Evolutionary conservation across 1,140 invertebrate species (phyloP), one percentile per base, ranked within the genome.

Genomic region (Polyergus mexicanus): DNA sequence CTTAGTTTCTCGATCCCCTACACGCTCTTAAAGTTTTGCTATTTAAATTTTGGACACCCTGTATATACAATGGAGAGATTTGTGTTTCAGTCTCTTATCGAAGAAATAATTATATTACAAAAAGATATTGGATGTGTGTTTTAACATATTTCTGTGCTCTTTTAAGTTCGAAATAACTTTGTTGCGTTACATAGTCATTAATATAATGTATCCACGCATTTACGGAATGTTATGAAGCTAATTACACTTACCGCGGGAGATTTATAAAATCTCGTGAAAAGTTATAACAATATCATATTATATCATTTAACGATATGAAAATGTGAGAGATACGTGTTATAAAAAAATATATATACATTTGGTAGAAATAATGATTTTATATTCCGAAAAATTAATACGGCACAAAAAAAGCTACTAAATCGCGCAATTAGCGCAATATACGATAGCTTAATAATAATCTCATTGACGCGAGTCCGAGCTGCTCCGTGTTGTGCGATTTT

Each of bases 371-470:
- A 83, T 74, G 44, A 60, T 60, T 32, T 60, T 72, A 72, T 83
- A 32, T 38, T 38, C 19, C 78, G 6, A 74, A 51, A 51, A 83
- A 83, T 72, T 41, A 74, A 60, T 32, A 32, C 44, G 41, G 68
- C 58, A 83, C 54, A 38, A 60, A 74, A 62, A 71, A 71, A 69
- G 44, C 47, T 78, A 71, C 32, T 81, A 71, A 72, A 56, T 6
- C 51, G 66, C 51, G 35, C 66, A 81, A 71, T 58, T 63, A 68
- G 76, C 76, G 76, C 63, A 32, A 78, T 81, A 68, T 72, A 41
- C 71, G 66, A 72, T 81, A 81, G 78, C 76, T 56, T 78, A 78
- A 72, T 81, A 81, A 81, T 60, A 81, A 72, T 81, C 78, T 54
- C 35, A 66, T 38, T 58, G 78, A 58, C 69, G n/a, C 60, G 47